Evolutionary conservation across 2,113 vertebrate species (phyloP), one percentile per base, ranked within the genome.

Genomic region (Atherinomorus stipes): DNA sequence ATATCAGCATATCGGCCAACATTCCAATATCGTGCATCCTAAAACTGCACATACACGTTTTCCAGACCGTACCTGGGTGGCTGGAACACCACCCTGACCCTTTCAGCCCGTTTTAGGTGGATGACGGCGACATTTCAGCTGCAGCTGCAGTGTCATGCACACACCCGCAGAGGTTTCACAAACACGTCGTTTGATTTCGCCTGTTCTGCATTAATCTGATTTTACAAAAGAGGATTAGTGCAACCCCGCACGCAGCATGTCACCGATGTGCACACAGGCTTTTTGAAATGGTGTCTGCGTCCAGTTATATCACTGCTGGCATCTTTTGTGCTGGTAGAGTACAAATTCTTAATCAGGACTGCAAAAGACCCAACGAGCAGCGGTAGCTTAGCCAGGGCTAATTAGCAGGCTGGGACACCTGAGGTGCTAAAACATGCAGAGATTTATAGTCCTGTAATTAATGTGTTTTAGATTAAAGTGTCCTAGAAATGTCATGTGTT

Each of bases 401-500:
- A 67, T 80, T 73, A 60, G 78, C 71, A n/a, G 42, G 83, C 40
- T 58, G 59, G 78, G 64, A 73, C 18, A 38, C 59, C 67, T 28
- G 19, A 72, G 22, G 37, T 44, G 61, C 54, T 31, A 12, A 76
- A 78, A 81, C 22, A 38, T 56, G 71, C 72, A 42, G 4, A 52
- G 64, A 67, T 53, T 71, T 37, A 64, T 2, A 0, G 49, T 51
- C 56, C 37, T 57, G 58, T 69, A 79, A 80, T 72, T 62, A 71
- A 78, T 13, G 64, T 47, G 51, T 64, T 65, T 79, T 69, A 45
- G 59, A 87, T 77, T 73, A 84, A 85, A 76, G 75, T 73, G 58
- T 78, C 82, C 16, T 28, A 69, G 47, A 76, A 70, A 84, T 87
- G 88, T 83, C 78, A 79, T 3, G 75, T 61, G 81, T 77, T 85